Evolutionary conservation across 2,888 invertebrate genomes (phyloP).

Genomic region (Gymnosoma rotundatum): DNA sequence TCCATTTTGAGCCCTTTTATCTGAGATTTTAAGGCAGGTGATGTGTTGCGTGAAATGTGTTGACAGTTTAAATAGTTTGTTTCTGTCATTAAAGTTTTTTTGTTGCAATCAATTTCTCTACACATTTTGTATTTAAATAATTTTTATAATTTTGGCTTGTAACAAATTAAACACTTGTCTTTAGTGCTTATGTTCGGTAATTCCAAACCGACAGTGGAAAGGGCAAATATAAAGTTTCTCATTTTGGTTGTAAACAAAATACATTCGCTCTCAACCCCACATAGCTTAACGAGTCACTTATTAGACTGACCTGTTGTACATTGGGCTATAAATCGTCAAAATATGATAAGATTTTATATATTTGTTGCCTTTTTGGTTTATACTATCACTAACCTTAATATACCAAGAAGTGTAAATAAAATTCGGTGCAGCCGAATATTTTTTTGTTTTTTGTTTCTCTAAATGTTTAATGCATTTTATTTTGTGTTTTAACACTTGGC

Average conservation of each 20-base stretch:
- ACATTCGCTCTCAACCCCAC: too few relatives aligned
- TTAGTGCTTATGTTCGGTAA: neutral
- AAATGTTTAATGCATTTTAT: constrained; percentile 79
- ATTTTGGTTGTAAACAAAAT: too few relatives aligned
- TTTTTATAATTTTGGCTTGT: constrained; percentile 37
- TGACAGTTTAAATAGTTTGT: constrained; percentile 70
- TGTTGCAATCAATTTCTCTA: constrained; percentile 48
- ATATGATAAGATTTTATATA: too few relatives aligned
- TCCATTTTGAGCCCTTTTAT: neutral
- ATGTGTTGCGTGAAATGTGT: constrained; percentile 71
- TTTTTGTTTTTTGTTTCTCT: neutral
- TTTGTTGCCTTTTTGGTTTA: too few relatives aligned
- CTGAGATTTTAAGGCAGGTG: constrained; percentile 17
- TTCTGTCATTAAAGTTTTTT: constrained; percentile 48
- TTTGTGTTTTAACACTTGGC: constrained; percentile 80
- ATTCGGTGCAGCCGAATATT: neutral
- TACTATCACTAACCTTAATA: too few relatives aligned
- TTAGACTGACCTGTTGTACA: too few relatives aligned
- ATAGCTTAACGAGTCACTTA: too few relatives aligned
- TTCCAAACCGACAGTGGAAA: too few relatives aligned
- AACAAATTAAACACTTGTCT: neutral
- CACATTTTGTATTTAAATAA: constrained; percentile 35
- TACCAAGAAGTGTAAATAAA: too few relatives aligned
- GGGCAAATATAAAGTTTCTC: neutral
- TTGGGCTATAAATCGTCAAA: too few relatives aligned